Conservation (phyloP, 2,113 vertebrate genomes). For the Hymenochirus boettgeri region DNA sequence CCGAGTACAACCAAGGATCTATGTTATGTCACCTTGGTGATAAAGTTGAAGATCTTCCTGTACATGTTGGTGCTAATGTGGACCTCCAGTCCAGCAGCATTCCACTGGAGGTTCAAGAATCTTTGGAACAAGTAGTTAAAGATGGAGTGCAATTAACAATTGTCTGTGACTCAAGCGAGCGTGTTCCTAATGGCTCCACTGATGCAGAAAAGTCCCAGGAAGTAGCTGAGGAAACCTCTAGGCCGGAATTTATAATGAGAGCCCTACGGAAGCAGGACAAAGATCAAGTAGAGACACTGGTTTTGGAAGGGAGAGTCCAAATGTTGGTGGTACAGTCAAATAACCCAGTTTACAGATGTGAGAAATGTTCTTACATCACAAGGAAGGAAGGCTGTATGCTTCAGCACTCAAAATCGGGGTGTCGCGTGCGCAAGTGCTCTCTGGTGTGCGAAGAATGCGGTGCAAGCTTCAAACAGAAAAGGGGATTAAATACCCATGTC, state of each 20-base stretch:
- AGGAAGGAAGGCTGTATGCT: conserved; percentile 69
- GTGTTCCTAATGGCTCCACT: conserved; percentile 4
- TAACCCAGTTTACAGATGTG: conserved; percentile 65
- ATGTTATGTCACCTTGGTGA: conserved; percentile 18
- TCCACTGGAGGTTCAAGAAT: conserved; percentile 20
- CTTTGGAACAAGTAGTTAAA: conserved; percentile 44
- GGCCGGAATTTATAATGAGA: conserved; percentile 63
- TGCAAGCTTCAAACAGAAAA: conserved; percentile 80
- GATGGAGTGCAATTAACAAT: conserved; percentile 14
- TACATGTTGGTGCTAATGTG: conserved; percentile 7
- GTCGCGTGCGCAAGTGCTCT: conserved; percentile 58
- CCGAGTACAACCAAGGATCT: conserved; percentile 8
- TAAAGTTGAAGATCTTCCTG: conserved; percentile 16
- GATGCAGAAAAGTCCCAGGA: background rate
- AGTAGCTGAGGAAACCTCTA: background rate
- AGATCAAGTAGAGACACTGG: conserved; percentile 79
- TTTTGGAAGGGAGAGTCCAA: conserved; percentile 86
- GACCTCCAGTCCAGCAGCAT: conserved; percentile 26
- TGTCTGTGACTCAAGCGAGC: conserved; percentile 15
- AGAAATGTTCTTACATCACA: conserved; percentile 73
- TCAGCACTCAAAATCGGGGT: conserved; percentile 63
- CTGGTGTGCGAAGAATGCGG: conserved; percentile 73
- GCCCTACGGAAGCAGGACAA: conserved; percentile 80
- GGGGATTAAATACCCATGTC: conserved; percentile 78
- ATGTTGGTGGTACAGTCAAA: conserved; percentile 81